These are phyloP conservation scores for Netta rufina DNA, from an alignment of 2,797 vertebrate genomes.

Conservation along the genomic window DNA sequence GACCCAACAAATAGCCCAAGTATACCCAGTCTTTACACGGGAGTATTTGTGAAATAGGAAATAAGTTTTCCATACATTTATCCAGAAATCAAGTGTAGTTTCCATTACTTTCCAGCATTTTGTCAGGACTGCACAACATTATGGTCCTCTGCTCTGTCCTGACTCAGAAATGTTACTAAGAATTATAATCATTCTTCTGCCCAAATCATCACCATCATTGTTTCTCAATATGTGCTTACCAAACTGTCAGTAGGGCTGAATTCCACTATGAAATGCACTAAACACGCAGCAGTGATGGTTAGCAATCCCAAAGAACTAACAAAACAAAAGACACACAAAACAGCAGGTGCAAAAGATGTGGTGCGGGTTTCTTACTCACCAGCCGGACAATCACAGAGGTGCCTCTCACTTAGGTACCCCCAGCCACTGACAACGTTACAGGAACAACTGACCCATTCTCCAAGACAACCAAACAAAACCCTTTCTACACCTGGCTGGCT, in stretches of 20 bases:
- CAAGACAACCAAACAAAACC: not conserved
- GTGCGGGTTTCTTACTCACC: not conserved
- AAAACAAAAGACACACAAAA: not conserved
- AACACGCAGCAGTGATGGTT: not conserved
- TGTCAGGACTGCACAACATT: not conserved
- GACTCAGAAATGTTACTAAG: not conserved
- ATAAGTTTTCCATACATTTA: not conserved
- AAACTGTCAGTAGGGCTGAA: not conserved
- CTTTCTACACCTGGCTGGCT: not conserved
- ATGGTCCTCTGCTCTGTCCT: not conserved
- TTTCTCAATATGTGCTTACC: not conserved
- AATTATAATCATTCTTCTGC: not conserved
- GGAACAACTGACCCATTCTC: not conserved
- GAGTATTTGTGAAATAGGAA: not conserved
- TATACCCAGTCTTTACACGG: not conserved
- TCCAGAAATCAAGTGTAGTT: not conserved
- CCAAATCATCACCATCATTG: not conserved
- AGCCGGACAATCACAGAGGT: not conserved
- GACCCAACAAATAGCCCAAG: not conserved
- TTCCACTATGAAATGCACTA: not conserved
- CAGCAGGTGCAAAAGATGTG: not conserved
- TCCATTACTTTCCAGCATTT: not conserved
- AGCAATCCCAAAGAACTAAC: not conserved
- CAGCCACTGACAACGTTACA: rapidly evolving
- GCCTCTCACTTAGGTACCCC: not conserved